These are phyloP conservation scores for Tetrax tetrax DNA, from an alignment of 2,113 vertebrate species.

Conservation along the genomic window DNA sequence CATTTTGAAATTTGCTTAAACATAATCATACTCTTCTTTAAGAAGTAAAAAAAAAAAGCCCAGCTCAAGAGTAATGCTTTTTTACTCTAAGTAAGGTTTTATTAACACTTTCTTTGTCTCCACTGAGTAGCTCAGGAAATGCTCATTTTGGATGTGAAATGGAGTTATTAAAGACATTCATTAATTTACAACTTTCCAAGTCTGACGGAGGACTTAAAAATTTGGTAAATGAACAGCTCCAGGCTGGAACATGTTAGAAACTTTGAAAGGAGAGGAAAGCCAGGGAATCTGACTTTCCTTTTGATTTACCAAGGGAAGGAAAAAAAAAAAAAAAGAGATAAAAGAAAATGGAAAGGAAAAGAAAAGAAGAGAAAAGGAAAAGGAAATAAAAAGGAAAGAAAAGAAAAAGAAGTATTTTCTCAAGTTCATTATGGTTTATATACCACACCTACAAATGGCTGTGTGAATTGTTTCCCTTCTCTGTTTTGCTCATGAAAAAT, in stretches of 20 bases:
- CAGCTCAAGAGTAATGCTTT: neutral
- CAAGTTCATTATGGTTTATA: neutral
- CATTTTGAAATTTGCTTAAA: slow-evolving; percentile 33
- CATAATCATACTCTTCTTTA: neutral
- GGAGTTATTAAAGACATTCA: neutral
- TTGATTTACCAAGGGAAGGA: neutral
- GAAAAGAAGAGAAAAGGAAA: neutral
- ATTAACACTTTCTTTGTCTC: slow-evolving; percentile 18
- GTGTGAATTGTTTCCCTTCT: neutral
- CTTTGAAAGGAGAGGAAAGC: neutral
- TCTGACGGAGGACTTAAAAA: neutral
- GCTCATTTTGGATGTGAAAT: slow-evolving; percentile 7
- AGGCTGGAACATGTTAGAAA: neutral
- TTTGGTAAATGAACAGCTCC: neutral
- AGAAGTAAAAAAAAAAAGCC: neutral
- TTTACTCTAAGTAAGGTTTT: neutral
- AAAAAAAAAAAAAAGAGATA: neutral
- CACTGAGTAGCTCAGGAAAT: neutral
- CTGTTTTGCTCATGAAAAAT: neutral
- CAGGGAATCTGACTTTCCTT: neutral
- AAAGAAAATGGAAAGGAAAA: neutral
- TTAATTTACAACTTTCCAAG: neutral
- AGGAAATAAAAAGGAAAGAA: too few species aligned
- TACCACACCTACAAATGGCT: neutral
- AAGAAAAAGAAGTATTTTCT: neutral